A percentile compares a stretch with the other conserved stretches of the same genome.
Evolutionary conservation across 2,888 invertebrate genomes (phyloP).

Genomic region (Sturmia bella): DNA sequence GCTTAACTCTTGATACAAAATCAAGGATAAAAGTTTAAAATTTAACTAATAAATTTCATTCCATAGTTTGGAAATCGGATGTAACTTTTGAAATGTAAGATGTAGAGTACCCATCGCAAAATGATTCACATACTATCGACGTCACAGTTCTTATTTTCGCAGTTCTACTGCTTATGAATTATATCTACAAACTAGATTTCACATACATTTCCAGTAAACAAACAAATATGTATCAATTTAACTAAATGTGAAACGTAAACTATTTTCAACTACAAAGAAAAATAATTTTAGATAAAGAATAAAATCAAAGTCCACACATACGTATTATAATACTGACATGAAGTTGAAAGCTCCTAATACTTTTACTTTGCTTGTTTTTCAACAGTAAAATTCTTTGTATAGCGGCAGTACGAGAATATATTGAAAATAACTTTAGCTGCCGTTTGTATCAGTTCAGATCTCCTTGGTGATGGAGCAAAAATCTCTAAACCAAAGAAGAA

Average conservation of each 20-base stretch:
- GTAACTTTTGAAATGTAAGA: too few species aligned
- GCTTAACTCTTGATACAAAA: too few species aligned
- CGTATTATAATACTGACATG: slow-evolving; percentile 44
- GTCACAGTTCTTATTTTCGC: too few species aligned
- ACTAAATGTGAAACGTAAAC: slow-evolving; percentile 24
- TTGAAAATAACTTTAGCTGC: slow-evolving; percentile 28
- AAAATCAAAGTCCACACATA: slow-evolving; percentile 5
- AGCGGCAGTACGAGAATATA: slow-evolving; percentile 13
- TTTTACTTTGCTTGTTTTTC: background rate
- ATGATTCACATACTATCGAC: too few species aligned
- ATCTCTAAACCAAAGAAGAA: slow-evolving; percentile 43
- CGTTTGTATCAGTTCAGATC: too few species aligned
- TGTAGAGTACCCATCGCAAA: too few species aligned
- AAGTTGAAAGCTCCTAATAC: slow-evolving; percentile 29
- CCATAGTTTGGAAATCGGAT: too few species aligned
- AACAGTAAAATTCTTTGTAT: background rate
- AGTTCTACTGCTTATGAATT: too few species aligned
- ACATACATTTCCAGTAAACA: slow-evolving; percentile 19
- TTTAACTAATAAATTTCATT: too few species aligned
- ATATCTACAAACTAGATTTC: background rate
- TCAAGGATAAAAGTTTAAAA: too few species aligned
- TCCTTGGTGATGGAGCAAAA: slow-evolving; percentile 10
- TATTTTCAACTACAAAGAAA: slow-evolving; percentile 1
- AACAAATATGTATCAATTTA: slow-evolving; percentile 20
- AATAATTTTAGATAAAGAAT: background rate